A percentile compares a stretch with the other conserved stretches of the same genome.
These are phyloP conservation scores for Rhadina sibilatrix DNA, from an alignment of 2,113 vertebrate genomes.

Conservation along the genomic window DNA sequence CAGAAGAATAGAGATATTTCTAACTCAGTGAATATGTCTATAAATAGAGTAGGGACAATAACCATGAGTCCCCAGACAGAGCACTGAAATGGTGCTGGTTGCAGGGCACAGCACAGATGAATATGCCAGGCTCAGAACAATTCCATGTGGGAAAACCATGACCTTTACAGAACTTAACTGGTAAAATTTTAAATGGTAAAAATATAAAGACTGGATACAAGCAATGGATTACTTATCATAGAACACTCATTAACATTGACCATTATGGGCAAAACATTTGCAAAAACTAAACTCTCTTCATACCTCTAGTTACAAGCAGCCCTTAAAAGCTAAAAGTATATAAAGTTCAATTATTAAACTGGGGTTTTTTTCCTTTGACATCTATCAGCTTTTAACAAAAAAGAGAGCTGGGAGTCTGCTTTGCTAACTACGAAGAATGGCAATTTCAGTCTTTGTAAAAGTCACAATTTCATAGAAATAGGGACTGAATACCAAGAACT, in stretches of 20 bases:
- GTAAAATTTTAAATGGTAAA: not conserved
- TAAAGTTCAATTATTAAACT: not conserved
- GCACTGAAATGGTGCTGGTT: not conserved
- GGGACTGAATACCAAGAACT: not conserved
- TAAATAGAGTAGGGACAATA: conserved; percentile 29
- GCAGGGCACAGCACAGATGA: not conserved
- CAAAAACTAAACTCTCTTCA: not conserved
- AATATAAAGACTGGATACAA: not conserved
- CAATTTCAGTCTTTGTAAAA: not conserved
- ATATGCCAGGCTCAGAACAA: not conserved
- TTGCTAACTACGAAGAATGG: not conserved
- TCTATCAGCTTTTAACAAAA: not conserved
- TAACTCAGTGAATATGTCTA: not conserved
- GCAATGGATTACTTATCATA: not conserved
- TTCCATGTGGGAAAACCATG: not conserved
- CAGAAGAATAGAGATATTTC: not conserved
- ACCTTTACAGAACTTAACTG: not conserved
- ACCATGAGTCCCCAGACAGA: not conserved
- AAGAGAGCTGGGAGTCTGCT: not conserved
- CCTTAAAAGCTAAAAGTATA: not conserved
- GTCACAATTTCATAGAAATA: not conserved
- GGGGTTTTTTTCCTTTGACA: rapidly evolving
- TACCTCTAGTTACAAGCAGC: not conserved
- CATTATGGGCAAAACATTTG: not conserved
- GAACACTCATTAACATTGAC: not conserved